Evolutionary conservation across 2,113 vertebrate genomes (phyloP).

Genomic region (Neolamprologus longior): DNA sequence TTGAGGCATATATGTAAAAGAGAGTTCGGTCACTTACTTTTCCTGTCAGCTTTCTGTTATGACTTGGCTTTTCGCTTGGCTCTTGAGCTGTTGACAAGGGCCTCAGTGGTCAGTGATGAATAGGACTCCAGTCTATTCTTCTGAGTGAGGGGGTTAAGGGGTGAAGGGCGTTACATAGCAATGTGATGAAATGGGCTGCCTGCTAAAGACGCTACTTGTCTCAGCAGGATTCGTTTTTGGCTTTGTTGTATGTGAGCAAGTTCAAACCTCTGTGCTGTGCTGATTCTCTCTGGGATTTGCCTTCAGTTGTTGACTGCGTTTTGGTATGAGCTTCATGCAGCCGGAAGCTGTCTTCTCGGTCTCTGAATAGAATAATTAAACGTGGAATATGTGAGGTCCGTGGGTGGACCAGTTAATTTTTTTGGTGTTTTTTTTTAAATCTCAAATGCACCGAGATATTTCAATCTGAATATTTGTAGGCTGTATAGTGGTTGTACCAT

Average conservation of each 20-base stretch:
- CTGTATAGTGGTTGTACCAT: constrained; percentile 13
- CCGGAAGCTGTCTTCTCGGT: neutral
- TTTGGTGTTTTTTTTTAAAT: neutral
- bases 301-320: neutral
- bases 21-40: constrained; percentile 2
- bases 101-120: constrained; percentile 50
- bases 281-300: neutral
- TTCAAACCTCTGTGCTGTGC: neutral
- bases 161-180: constrained; percentile 16
- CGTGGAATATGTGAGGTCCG: neutral
- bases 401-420: constrained; percentile 16
- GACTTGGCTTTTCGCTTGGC: neutral
- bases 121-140: constrained; percentile 32
- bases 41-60: neutral
- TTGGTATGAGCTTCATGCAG: neutral
- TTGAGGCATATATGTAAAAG: neutral
- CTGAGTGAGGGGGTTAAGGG: neutral
- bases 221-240: neutral
- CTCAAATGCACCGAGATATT: constrained; percentile 9
- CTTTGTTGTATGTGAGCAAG: neutral
- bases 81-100: constrained; percentile 22
- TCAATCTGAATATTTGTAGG: constrained; percentile 11
- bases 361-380: constrained; percentile 28
- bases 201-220: neutral
- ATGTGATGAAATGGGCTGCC: constrained; percentile 25